A percentile compares a stretch with the other conserved stretches of the same genome.
phyloP scores from a whole-genome alignment of 1,140 invertebrate species.

The Drosophila busckii region DNA sequence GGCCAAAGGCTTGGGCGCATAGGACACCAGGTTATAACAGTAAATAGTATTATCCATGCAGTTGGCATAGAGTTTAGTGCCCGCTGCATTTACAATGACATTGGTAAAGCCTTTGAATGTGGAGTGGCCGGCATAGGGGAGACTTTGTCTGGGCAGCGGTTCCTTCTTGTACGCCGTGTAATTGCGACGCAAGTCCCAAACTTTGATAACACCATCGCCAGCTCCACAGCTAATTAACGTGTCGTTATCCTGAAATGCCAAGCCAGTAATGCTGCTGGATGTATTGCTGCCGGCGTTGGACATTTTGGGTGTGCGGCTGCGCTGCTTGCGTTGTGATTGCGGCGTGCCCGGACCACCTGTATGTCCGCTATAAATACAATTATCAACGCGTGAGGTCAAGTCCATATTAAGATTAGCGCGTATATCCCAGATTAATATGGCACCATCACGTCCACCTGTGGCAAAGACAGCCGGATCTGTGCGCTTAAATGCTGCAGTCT shows the following conservation, averaged over 20 bases:
- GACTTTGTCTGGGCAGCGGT: slow-evolving; percentile 84
- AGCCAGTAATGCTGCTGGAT: slow-evolving; percentile 86
- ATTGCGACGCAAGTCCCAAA: slow-evolving; percentile 92
- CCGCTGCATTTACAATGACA: slow-evolving; percentile 85
- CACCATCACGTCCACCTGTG: slow-evolving; percentile 90
- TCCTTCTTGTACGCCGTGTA: slow-evolving; percentile 85
- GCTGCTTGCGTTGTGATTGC: slow-evolving; percentile 79
- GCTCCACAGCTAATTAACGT: slow-evolving; percentile 89
- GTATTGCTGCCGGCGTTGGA: slow-evolving; percentile 46
- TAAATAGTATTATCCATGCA: slow-evolving; percentile 93
- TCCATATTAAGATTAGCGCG: slow-evolving; percentile 80
- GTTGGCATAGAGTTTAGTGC: slow-evolving; percentile 88
- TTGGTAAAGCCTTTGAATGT: slow-evolving; percentile 88
- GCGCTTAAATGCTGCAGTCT: slow-evolving; percentile 86
- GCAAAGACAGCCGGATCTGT: slow-evolving; percentile 88
- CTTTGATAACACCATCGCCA: slow-evolving; percentile 90
- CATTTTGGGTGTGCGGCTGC: slow-evolving; percentile 71
- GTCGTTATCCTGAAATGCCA: slow-evolving; percentile 86
- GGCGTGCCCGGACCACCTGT: slow-evolving; percentile 79
- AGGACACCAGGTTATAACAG: slow-evolving; percentile 88
- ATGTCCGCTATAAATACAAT: slow-evolving; percentile 83
- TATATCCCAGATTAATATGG: slow-evolving; percentile 91
- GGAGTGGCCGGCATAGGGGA: slow-evolving; percentile 85
- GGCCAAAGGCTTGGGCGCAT: slow-evolving; percentile 83
- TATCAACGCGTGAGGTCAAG: slow-evolving; percentile 81